These are phyloP conservation scores for Melanotaenia boesemani DNA, from an alignment of 2,797 vertebrate genomes.

Conservation along the genomic window DNA sequence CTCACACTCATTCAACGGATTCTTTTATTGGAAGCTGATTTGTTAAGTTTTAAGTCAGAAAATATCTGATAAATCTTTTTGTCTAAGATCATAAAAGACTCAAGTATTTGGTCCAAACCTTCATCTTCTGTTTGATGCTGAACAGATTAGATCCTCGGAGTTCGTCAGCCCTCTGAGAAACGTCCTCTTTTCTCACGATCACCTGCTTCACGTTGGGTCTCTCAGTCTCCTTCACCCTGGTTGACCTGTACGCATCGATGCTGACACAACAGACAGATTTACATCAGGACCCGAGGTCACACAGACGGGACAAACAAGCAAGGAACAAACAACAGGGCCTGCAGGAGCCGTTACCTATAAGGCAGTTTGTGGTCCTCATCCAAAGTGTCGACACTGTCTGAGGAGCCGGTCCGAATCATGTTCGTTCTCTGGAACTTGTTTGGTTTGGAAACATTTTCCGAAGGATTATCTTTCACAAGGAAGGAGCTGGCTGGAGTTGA, in stretches of 20 bases:
- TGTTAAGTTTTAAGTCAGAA: too few relatives aligned
- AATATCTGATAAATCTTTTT: not conserved
- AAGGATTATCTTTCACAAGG: constrained; percentile 76
- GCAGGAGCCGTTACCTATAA: constrained; percentile 86
- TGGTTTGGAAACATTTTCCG: constrained; percentile 72
- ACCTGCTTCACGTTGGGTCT: constrained; percentile 90
- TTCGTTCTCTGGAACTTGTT: constrained; percentile 86
- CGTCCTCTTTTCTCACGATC: constrained; percentile 92
- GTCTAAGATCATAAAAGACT: not conserved
- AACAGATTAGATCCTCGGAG: constrained; percentile 77
- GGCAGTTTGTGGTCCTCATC: constrained; percentile 87
- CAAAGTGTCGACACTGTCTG: constrained; percentile 78
- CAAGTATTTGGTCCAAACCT: constrained; percentile 79
- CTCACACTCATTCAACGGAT: too few relatives aligned
- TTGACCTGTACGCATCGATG: constrained; percentile 93
- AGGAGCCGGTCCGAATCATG: constrained; percentile 79
- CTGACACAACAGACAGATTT: constrained; percentile 62
- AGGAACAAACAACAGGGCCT: too few relatives aligned
- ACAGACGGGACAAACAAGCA: too few relatives aligned
- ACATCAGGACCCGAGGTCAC: too few relatives aligned
- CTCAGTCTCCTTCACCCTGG: constrained; percentile 89
- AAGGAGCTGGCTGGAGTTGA: constrained; percentile 86
- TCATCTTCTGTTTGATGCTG: constrained; percentile 92
- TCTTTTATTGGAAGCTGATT: too few relatives aligned
- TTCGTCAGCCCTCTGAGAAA: constrained; percentile 83